Evolutionary conservation across 2,888 invertebrate species (phyloP), one percentile per base, ranked within the genome.

Genomic region (Xiphydria camelus): DNA sequence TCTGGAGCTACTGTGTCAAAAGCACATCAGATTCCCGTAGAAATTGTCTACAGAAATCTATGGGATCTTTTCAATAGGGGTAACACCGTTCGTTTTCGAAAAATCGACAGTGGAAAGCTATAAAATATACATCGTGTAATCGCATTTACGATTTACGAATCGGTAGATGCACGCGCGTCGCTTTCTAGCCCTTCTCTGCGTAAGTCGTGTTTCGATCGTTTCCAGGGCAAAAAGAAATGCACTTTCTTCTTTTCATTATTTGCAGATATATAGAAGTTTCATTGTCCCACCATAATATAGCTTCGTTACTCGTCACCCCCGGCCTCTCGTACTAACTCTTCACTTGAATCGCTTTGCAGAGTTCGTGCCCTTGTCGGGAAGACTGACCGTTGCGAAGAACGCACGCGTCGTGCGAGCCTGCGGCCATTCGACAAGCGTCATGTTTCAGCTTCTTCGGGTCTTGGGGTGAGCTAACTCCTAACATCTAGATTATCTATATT

Each of bases 291-390:
- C 45, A 41, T 47, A 57, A 57, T n/a, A n/a, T 62, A 64, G 66
- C 61, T 59, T 60, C 60, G 55, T 55, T 61, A 57, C 59, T 49
- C 55, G 47, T 50, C 55, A 58, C 45, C 52, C 45, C 51, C 57
- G 52, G 49, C 61, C 52, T 53, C 52, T 59, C 69, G 63, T 68
- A 71, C 66, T 72, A 70, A 73, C 69, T 63, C 55, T 62, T 59
- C 68, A 70, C 68, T 73, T 69, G 63, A 70, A 70, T 75, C 70
- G 72, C 70, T 70, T 75, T 75, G 57, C 75, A 75, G 75, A 70
- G 52, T 61, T 51, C 49, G 45, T 49, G 57, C 46, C 57, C 36
- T 41, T 42, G 41, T 45, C 44, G 18, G 25, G 42, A 48, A 23
- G 43, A 47, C 47, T 49, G 47, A 52, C 4, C n/a, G n/a, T n/a